Conservation (phyloP, 2,888 invertebrate species). For the Zonitis immaculata region DNA sequence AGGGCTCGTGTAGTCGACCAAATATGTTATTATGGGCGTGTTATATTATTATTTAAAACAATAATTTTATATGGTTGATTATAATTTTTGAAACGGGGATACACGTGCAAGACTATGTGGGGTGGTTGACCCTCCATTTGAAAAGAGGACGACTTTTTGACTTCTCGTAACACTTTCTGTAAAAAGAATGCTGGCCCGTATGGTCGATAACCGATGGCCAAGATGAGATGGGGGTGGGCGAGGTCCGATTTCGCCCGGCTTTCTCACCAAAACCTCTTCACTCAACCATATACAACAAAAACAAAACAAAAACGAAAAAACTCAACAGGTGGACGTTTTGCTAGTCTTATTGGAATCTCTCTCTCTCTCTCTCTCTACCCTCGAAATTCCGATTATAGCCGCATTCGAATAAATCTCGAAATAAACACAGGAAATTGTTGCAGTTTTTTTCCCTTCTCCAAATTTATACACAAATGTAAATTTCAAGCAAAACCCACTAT, state of each 20-base stretch:
- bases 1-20: constrained; percentile 49
- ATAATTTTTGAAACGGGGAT: constrained; percentile 43
- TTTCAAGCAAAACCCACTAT: background rate
- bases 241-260: background rate
- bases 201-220: constrained; percentile 9
- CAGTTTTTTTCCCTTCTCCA: no score
- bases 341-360: constrained; percentile 11
- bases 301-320: background rate
- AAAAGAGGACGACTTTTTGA: constrained; percentile 49
- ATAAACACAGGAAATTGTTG: no score
- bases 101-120: constrained; percentile 54
- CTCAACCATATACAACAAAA: background rate
- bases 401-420: no score
- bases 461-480: no score
- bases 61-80: constrained; percentile 25
- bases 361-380: no score
- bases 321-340: constrained; percentile 1
- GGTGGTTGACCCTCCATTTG: constrained; percentile 54
- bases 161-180: constrained; percentile 45
- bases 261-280: background rate
- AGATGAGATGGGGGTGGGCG: constrained; percentile 13
- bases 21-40: constrained; percentile 42
- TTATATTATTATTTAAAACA: constrained; percentile 20
- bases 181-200: constrained; percentile 23
- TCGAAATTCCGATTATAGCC: no score